Conservation (phyloP, 2,797 vertebrate species). For the Cottoperca gobio region DNA sequence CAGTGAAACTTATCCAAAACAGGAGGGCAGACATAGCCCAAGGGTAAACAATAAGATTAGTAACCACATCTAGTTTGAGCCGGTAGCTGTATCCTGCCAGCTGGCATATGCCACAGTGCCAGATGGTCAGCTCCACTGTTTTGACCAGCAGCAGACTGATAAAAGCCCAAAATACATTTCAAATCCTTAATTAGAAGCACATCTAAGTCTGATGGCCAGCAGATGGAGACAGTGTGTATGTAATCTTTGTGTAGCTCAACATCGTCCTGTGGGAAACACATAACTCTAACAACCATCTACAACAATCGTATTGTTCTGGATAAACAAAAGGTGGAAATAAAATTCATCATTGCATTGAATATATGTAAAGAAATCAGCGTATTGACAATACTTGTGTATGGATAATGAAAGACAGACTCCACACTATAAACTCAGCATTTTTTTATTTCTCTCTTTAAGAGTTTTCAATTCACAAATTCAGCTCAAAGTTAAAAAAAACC, state of each 20-base stretch:
- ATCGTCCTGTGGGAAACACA: no score
- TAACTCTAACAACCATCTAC: not conserved
- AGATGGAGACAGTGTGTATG: slow-evolving; percentile 37
- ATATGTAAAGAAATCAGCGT: not conserved
- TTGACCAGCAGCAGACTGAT: slow-evolving; percentile 29
- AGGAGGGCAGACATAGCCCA: not conserved
- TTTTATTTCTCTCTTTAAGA: slow-evolving; percentile 37
- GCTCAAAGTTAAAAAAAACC: slow-evolving; percentile 29
- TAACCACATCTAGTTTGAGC: slow-evolving; percentile 28
- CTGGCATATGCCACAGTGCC: slow-evolving; percentile 31
- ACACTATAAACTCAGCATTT: not conserved
- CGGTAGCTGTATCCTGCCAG: slow-evolving; percentile 32
- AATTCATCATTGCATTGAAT: no score
- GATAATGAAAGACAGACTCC: slow-evolving; percentile 7
- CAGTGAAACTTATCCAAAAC: slow-evolving; percentile 2
- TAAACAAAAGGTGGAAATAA: not conserved
- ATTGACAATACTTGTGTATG: not conserved
- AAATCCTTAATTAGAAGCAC: not conserved
- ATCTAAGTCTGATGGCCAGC: not conserved
- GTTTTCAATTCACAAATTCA: slow-evolving; percentile 26
- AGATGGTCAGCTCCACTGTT: slow-evolving; percentile 46
- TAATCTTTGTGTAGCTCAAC: not conserved
- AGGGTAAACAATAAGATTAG: slow-evolving; percentile 29
- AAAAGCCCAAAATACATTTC: slow-evolving; percentile 22
- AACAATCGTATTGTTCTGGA: not conserved